Base-by-base conservation (phyloP, 2,888 invertebrate species). In the Chrysina gloriosa region DNA sequence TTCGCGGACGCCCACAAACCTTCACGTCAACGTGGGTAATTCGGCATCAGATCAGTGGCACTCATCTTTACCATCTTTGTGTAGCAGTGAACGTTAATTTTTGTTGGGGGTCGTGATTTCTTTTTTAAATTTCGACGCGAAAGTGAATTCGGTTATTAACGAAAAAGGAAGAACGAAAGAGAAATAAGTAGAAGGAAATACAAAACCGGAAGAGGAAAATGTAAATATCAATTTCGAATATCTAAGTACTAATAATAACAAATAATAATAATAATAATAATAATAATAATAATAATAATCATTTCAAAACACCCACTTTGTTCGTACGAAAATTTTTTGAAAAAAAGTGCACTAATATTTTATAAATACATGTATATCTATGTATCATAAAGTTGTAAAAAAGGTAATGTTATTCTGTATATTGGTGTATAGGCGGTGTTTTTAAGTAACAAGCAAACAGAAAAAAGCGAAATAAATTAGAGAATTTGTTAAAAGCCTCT, bases 1-100 rank as follows among this genome's bases (percentile, higher is more conserved):
- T 69, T 75, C 79, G 21, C 69, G 72, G 63, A 77, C 79, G 79
- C 79, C 80, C 79, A 52, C 58, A 5, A 47, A 31, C 16, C 39
- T 45, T 34, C 54, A 34, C 54, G 52, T 36, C 67, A 66, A 64
- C 64, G 58, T 69, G 63, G 67, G 56, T 45, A 70, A 71, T 29
- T 36, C 71, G 61, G 39, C 69, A 61, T 63, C 69, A 25, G 70
- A 70, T 34, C 65, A 69, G 56, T 66, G 69, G 67, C 69, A 71
- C 50, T 69, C 72, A 67, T 70, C 72, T 66, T 64, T 73, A 63
- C 70, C 73, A 47, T 66, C 72, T 34, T 67, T 71, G 67, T 70
- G 70, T 31, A 63, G 27, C 45, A 68, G 61, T 65, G 65, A 58
- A 56, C 25, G 14, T 27, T 58, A 56, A 56, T 66, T 47, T 47